Evolutionary conservation across 2,888 invertebrate genomes (phyloP), one percentile per base, ranked within the genome.

Genomic region (Venusia cambrica): DNA sequence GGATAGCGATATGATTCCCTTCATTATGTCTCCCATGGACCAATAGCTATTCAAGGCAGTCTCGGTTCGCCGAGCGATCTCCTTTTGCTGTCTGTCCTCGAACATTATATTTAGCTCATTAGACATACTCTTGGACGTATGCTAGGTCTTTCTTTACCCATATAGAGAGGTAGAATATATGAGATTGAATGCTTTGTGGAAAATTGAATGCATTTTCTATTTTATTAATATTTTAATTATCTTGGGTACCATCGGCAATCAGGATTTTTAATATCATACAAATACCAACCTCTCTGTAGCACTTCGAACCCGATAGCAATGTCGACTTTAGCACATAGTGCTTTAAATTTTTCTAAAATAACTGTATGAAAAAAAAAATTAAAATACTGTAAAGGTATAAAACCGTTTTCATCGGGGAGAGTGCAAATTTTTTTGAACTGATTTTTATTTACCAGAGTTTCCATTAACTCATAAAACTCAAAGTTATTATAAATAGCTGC

Each of bases 361-460:
- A n/a, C n/a, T n/a, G n/a, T 7, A 1, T 5, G 3, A 20, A 10
- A 4, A 16, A 16, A 2, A n/a, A 6, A 12, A 1, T 9, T 16
- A 16, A 31, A 31, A 27, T 6, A 16, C 4, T 4, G 10, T 9
- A 34, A 21, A 8, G 34, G 34, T 21, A 27, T 27, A 4, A 4
- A 9, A n/a, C 27, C 34, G 4, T 4, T 1, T 8, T 11, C 11
- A 14, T 34, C 27, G 6, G 6, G 16, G 8, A n/a, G 2, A 5
- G 34, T 34, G 8, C 34, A 34, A 16, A 34, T 16, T 20, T 7
- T 21, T 27, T 21, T 34, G 8, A 34, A 10, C 3, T 8, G 7
- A 3, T 21, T 7, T 20, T 12, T 11, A n/a, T 5, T 14, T 1
- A 34, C 4, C 9, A 34, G 2, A n/a, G 5, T 9, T 3, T 6